A percentile compares a stretch with the other conserved stretches of the same genome.
Conservation (phyloP, 2,113 vertebrate genomes). For the Harpagus bidentatus region DNA sequence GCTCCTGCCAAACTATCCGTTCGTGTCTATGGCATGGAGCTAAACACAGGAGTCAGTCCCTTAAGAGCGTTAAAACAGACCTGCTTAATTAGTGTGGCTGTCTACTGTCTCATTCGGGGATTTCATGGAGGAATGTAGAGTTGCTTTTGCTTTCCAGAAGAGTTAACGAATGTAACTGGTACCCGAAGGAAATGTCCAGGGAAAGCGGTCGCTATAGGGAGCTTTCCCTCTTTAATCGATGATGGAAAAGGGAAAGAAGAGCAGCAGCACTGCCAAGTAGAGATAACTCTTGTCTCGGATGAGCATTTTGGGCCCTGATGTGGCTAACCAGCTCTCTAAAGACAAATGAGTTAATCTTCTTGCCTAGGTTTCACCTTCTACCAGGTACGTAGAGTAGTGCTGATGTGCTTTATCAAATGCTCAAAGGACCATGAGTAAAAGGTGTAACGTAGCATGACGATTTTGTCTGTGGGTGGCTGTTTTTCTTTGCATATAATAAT, state of each 20-base stretch:
- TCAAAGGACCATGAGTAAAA: not conserved
- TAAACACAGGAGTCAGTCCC: not conserved
- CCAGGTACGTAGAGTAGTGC: not conserved
- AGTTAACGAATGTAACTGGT: not conserved
- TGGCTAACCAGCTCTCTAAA: not conserved
- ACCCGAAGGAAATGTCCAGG: not conserved
- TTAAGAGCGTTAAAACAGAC: not conserved
- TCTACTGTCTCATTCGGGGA: not conserved
- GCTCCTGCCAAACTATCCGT: not conserved
- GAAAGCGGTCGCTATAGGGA: not conserved
- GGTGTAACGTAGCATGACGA: not conserved
- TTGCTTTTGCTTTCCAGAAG: not conserved
- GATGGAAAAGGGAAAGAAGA: not conserved
- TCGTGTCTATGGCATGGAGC: not conserved
- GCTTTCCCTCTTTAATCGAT: not conserved
- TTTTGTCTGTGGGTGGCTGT: not conserved
- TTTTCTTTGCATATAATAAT: not conserved
- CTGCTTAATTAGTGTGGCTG: not conserved
- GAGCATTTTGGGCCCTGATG: fast-evolving
- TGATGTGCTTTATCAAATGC: not conserved
- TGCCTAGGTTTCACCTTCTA: not conserved
- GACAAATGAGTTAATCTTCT: not conserved
- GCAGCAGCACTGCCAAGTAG: not conserved
- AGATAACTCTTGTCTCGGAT: not conserved
- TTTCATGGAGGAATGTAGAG: not conserved